Base-by-base conservation (phyloP, 92 coral and sea anemone genomes). In the Porites divaricata region DNA sequence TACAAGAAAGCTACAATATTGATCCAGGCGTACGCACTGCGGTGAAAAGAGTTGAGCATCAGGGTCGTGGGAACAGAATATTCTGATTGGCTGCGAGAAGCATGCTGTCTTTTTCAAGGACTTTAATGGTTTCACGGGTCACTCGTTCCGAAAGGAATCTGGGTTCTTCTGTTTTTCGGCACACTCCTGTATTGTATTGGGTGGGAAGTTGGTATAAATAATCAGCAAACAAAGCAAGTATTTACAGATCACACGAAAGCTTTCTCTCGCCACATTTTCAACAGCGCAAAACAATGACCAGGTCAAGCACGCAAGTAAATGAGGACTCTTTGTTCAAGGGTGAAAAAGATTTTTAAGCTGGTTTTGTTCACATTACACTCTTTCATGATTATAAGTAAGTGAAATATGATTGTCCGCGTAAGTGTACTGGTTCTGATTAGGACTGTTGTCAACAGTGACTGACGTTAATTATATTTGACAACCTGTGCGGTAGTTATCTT, bases 51-150 rank as follows among this genome's bases (percentile, higher is more conserved):
- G 67, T 8, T 24, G 67, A 70, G n/a, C 63, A 21, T 21, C 51
- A 66, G 81, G 90, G 93, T 90, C 93, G 93, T 90, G 93, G 93
- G 93, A 90, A 90, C 93, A 88, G 85, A 61, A n/a, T 10, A 17
- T 56, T 35, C 87, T 90, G 76, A 90, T 90, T 90, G 93, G 90
- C 26, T 64, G 11, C 15, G 67, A 19, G 86, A 19, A 16, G 16
- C 64, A 16, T 20, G 50, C 26, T 13, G 71, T 22, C 23, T 82
- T 70, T 79, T 69, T 62, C 62, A 23, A 56, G 24, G 78, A 21
- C 48, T 72, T 65, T 61, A 63, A 82, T 62, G 79, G 79, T 72
- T 82, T 82, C 72, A 82, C 15, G 86, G 86, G 79, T 82, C 86
- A 72, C 6, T 28, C 49, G 70, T 24, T 62, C 8, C 59, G 49